phyloP scores from a whole-genome alignment of 1,140 invertebrate genomes.

The Bicyclus anynana region DNA sequence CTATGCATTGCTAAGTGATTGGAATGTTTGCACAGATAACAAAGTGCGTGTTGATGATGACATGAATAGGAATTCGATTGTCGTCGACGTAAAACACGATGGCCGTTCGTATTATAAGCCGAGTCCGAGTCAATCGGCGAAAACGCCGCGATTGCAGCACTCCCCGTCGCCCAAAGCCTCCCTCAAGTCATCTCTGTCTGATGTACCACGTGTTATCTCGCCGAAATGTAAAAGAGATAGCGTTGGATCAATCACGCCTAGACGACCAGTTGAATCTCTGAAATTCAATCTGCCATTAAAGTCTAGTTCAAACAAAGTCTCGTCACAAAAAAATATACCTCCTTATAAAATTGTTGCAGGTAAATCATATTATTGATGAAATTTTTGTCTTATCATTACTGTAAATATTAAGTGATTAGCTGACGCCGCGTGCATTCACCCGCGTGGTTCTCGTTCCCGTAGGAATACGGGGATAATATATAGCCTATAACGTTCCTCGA shows the following conservation, averaged over 20 bases:
- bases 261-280: conserved; percentile 42
- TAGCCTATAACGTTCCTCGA: too few species aligned
- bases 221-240: conserved; percentile 37
- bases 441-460: too few species aligned
- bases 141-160: conserved; percentile 22
- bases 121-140: conserved; percentile 31
- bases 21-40: conserved; percentile 17
- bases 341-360: conserved; percentile 65
- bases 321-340: conserved; percentile 41
- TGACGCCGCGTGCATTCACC: too few species aligned
- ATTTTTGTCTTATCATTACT: too few species aligned
- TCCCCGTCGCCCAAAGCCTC: conserved; percentile 34
- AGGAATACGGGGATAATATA: too few species aligned
- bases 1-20: neutral
- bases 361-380: conserved; percentile 21
- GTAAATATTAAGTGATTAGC: too few species aligned
- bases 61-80: conserved; percentile 55
- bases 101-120: conserved; percentile 28
- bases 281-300: conserved; percentile 45
- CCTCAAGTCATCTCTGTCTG: conserved; percentile 34
- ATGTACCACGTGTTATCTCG: conserved; percentile 32
- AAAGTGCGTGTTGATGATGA: conserved; percentile 36
- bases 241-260: conserved; percentile 39
- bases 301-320: conserved; percentile 42
- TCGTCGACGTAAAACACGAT: conserved; percentile 42